Conservation (phyloP, 2,113 vertebrate species). For the Bos taurus region DNA sequence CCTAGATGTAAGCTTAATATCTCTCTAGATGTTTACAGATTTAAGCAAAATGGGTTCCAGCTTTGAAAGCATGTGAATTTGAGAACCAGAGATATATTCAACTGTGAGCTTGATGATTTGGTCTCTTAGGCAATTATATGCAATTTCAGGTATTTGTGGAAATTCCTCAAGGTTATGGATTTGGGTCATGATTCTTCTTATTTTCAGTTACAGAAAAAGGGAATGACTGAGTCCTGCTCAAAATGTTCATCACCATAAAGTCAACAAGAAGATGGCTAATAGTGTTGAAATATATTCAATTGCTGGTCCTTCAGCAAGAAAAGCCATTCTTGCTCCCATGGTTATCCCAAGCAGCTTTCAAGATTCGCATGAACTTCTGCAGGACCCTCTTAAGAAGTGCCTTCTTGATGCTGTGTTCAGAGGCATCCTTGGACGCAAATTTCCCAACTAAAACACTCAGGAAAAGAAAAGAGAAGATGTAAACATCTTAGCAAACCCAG, state of each 20-base stretch:
- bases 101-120: not conserved
- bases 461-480: not conserved
- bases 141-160: not conserved
- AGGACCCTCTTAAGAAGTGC: not conserved
- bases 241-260: not conserved
- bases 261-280: not conserved
- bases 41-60: not conserved
- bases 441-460: not conserved
- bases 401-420: rapidly evolving
- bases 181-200: not conserved
- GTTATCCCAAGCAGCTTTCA: not conserved
- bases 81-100: not conserved
- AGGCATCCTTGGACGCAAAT: rapidly evolving
- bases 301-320: rapidly evolving
- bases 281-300: not conserved
- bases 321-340: too few relatives aligned
- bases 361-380: not conserved
- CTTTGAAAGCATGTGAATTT: not conserved
- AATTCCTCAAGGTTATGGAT: not conserved
- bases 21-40: not conserved
- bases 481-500: rapidly evolving
- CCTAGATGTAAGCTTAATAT: not conserved
- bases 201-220: not conserved
- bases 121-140: not conserved
- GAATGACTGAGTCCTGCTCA: not conserved